Base-by-base conservation (phyloP, 2,113 vertebrate species). In the Panthera uncia region DNA sequence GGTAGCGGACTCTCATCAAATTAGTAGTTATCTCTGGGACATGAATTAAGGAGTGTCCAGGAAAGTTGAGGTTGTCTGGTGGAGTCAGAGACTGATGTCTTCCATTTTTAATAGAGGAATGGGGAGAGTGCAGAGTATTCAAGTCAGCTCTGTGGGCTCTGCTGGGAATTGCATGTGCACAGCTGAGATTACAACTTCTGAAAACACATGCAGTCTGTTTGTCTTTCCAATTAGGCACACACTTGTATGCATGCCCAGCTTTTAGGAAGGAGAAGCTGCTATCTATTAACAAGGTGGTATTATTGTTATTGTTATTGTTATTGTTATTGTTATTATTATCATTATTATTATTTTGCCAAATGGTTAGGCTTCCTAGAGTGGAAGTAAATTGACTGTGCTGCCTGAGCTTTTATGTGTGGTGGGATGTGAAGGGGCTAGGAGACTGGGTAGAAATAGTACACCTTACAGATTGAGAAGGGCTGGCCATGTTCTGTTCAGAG, bases 351-450 rank as follows among this genome's bases (percentile, higher is more conserved):
- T 74, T 94, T 97, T 1, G 1, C 71, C 84, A 93, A 94, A 97
- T 97, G 91, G 91, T 98, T 94, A 95, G 94, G 19, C 94, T 98
- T 97, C 98, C 80, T 95, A 97, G 91, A 96, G 94, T 86, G 89
- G 85, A 74, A 96, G 91, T 89, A 95, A 97, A 80, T 78, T 73
- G 96, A 97, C 82, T 92, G 45, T 8, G 92, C 80, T 71, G 61
- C 95, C 82, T 94, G 97, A 95, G 93, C 93, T 95, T 96, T 96
- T 95, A 27, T 78, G 33, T 79, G 91, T 98, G 36, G 87, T 90
- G 81, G 93, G 96, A 90, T 93, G 96, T 91, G 84, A 89, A 1
- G 88, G 84, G 2, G 0, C 93, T 95, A 91, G 96, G 95, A 81
- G 66, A 14, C 73, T 96, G 97, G 92, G 94, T 84, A 86, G 96